These are phyloP conservation scores for Tragelaphus imberbis DNA, from an alignment of 2,113 vertebrate genomes.

Conservation along the genomic window DNA sequence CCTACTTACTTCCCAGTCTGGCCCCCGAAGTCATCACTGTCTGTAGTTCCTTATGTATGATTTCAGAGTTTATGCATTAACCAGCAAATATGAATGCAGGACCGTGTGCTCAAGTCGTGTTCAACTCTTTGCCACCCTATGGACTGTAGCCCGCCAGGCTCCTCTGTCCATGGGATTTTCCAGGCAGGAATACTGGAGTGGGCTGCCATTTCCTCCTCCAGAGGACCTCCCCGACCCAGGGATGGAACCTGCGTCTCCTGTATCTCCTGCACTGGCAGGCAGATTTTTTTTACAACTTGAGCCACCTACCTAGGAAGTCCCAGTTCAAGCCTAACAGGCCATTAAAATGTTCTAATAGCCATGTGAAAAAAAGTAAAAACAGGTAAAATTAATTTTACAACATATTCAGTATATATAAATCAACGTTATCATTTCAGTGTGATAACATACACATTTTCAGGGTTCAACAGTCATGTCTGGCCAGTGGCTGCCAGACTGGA, in stretches of 20 bases:
- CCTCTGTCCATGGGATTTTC: background rate
- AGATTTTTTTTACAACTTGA: background rate
- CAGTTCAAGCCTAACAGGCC: background rate
- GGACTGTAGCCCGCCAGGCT: background rate
- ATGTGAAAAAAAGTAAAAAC: background rate
- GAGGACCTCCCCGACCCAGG: background rate
- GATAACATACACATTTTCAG: background rate
- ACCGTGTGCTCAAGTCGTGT: fast-evolving
- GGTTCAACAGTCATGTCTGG: background rate
- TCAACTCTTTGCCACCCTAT: fast-evolving
- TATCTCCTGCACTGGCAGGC: background rate
- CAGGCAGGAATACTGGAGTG: background rate
- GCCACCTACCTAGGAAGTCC: background rate
- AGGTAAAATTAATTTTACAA: background rate
- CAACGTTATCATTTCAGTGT: background rate
- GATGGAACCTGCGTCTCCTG: background rate
- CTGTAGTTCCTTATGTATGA: background rate
- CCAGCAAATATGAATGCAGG: background rate
- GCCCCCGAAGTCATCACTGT: background rate
- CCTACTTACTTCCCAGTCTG: background rate
- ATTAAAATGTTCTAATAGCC: background rate
- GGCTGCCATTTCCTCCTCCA: background rate
- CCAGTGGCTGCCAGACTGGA: background rate
- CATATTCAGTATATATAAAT: background rate
- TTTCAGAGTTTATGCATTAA: background rate